Evolutionary conservation across 2,888 invertebrate species (phyloP), one percentile per base, ranked within the genome.

Genomic region (Eupelmus urozonus): DNA sequence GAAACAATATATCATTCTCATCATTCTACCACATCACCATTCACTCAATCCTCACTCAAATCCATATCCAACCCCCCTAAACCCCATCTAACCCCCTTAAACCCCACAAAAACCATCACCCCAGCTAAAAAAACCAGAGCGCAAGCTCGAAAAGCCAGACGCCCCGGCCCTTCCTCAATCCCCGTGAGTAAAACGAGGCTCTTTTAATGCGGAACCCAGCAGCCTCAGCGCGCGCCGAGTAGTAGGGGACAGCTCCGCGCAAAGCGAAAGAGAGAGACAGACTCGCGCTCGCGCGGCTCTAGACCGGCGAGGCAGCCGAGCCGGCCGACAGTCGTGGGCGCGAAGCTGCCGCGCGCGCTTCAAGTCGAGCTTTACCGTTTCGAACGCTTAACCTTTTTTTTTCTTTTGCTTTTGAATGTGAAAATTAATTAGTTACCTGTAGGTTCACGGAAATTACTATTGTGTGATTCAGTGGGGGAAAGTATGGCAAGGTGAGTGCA

Each of bases 281-380:
- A 60, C n/a, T n/a, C n/a, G n/a, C n/a, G n/a, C n/a, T n/a, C n/a
- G 65, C 29, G 53, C n/a, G 45, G 81, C 78, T 82, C 79, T 51
- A 62, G 25, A 70, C 60, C 71, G 71, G 62, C 62, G 25, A 40
- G 76, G 77, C 78, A 55, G 77, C 76, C 75, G 80, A 70, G 78
- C 78, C 82, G 80, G 60, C 84, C 84, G 83, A 81, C 86, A 88
- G 87, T 88, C 85, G 87, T 85, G 83, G 85, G 85, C 86, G 87
- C 86, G 85, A 85, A 86, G 83, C 80, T 81, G 84, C 83, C 86
- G 86, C 87, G 86, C 27, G 20, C 53, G 29, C 40, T 55, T 53
- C n/a, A 1, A 16, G n/a, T 16, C 3, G 1, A n/a, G n/a, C n/a
- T n/a, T n/a, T n/a, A n/a, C n/a, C n/a, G n/a, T n/a, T n/a, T n/a